phyloP scores from a whole-genome alignment of 2,113 vertebrate species.

The Theristicus caerulescens region DNA sequence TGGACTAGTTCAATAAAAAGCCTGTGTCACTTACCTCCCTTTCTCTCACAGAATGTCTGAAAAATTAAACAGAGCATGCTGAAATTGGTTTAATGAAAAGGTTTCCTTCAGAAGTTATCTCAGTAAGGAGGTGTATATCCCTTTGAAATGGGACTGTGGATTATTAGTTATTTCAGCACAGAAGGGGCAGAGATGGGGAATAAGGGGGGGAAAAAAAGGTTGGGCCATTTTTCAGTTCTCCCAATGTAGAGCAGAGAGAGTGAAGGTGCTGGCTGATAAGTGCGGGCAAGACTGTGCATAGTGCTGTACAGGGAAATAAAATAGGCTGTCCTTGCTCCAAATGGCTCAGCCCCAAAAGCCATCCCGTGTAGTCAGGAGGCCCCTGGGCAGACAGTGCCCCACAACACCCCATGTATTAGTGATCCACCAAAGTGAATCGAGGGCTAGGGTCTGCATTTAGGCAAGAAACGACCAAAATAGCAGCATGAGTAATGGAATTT shows the following conservation, averaged over 20 bases:
- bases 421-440: neutral
- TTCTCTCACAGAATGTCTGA: neutral
- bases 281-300: neutral
- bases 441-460: neutral
- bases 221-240: neutral
- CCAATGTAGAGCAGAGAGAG: neutral
- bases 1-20: conserved; percentile 21
- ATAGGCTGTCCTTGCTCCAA: neutral
- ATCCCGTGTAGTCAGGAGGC: neutral
- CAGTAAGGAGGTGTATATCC: neutral
- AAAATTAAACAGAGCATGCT: conserved; percentile 32
- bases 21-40: neutral
- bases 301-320: neutral
- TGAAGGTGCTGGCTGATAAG: neutral
- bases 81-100: conserved; percentile 49
- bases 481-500: neutral
- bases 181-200: neutral
- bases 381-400: neutral
- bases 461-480: neutral
- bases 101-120: neutral
- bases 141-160: neutral
- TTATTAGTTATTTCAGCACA: neutral
- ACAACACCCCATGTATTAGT: neutral
- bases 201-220: neutral
- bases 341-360: neutral